A percentile compares a stretch with the other conserved stretches of the same genome.
Conservation (phyloP, 2,888 invertebrate species). For the Synanthedon myopaeformis region DNA sequence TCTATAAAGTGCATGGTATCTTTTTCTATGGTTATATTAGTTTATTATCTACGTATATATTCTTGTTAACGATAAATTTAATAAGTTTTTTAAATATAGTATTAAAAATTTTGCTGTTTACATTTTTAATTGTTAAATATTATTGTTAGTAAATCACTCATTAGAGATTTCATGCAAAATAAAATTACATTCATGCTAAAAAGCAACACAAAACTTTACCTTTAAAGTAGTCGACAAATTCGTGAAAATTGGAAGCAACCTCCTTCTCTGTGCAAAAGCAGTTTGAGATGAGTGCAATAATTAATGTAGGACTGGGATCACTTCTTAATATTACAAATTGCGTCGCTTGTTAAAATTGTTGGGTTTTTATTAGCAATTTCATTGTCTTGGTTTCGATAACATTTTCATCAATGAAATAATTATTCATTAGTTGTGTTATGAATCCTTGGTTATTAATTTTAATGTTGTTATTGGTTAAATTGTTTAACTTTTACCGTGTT, state of each 20-base stretch:
- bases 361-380: background rate
- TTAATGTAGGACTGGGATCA: conserved; percentile 24
- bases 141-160: background rate
- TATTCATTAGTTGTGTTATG: conserved; percentile 31
- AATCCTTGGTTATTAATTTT: conserved; percentile 4
- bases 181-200: conserved; percentile 47
- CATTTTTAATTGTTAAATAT: background rate
- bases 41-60: background rate
- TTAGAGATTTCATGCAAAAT: conserved; percentile 11
- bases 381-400: background rate
- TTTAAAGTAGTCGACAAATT: conserved; percentile 47
- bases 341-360: background rate
- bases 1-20: conserved; percentile 45
- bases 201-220: conserved; percentile 67
- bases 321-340: conserved; percentile 9
- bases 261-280: conserved; percentile 62
- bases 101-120: background rate
- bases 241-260: conserved; percentile 52
- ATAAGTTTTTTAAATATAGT: background rate
- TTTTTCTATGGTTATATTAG: conserved; percentile 24
- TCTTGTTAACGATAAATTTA: background rate
- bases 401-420: background rate
- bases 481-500: conserved; percentile 7
- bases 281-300: conserved; percentile 49
- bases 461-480: conserved; percentile 8